A percentile compares a stretch with the other conserved stretches of the same genome.
Evolutionary conservation across 2,797 vertebrate species (phyloP).

Genomic region (Arremon aurantiirostris): DNA sequence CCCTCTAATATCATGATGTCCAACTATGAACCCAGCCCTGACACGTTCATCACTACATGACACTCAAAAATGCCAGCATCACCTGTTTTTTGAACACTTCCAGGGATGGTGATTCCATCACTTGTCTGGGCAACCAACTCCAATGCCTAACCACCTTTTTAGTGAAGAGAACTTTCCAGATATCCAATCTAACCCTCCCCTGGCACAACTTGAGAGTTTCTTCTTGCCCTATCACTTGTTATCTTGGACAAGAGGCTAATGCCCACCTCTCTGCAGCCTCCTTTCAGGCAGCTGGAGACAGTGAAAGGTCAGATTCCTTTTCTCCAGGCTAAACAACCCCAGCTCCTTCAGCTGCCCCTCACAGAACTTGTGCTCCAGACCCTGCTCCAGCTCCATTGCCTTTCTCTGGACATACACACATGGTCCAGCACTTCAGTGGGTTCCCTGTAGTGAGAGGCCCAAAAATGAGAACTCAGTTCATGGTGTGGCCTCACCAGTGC

Average conservation of each 20-base stretch:
- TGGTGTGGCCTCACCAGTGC: neutral
- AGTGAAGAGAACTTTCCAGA: neutral
- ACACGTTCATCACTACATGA: neutral
- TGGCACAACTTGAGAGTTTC: neutral
- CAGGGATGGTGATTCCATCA: neutral
- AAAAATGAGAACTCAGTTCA: neutral
- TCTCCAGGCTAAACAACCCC: neutral
- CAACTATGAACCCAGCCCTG: too few species aligned
- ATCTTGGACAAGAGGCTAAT: neutral
- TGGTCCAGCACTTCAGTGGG: accelerated
- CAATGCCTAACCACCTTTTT: neutral
- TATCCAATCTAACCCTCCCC: neutral
- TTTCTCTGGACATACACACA: neutral
- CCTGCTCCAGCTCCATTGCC: neutral
- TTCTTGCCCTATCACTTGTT: neutral
- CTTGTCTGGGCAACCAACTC: neutral
- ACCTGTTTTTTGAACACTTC: accelerated
- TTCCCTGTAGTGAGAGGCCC: neutral
- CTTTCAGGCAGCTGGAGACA: neutral
- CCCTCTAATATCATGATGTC: neutral
- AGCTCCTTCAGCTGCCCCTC: neutral
- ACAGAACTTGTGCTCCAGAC: too few species aligned
- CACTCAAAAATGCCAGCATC: neutral
- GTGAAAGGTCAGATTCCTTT: neutral
- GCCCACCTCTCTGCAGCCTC: too few species aligned